These are phyloP conservation scores for Hybos culiciformis DNA, from an alignment of 2,888 invertebrate species.

Conservation along the genomic window DNA sequence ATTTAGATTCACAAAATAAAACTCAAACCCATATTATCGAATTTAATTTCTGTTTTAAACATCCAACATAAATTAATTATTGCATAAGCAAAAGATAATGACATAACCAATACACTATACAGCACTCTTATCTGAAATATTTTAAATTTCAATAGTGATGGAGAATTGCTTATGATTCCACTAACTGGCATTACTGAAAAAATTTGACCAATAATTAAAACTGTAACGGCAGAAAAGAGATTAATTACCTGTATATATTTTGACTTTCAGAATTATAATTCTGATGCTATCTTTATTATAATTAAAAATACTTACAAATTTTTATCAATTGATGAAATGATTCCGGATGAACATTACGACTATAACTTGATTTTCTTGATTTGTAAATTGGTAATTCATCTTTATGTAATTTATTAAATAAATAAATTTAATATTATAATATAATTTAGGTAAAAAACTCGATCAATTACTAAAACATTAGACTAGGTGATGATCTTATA, in stretches of 20 bases:
- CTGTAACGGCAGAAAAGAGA: slow-evolving; percentile 16
- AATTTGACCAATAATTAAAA: slow-evolving; percentile 34
- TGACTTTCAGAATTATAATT: neutral
- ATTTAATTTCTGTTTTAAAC: slow-evolving; percentile 6
- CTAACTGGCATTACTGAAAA: slow-evolving; percentile 37
- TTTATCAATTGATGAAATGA: slow-evolving; percentile 12
- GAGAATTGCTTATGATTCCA: slow-evolving; percentile 29
- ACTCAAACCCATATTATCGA: slow-evolving; percentile 12
- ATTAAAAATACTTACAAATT: slow-evolving; percentile 7
- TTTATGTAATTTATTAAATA: no score
- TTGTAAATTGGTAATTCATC: no score
- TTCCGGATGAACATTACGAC: no score
- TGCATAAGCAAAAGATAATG: slow-evolving; percentile 3
- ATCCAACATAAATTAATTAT: slow-evolving; percentile 9
- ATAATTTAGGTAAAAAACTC: no score
- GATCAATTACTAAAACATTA: no score
- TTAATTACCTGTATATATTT: neutral
- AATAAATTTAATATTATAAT: no score
- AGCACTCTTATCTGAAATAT: slow-evolving; percentile 7
- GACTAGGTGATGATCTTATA: no score
- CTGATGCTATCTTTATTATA: neutral
- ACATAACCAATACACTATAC: slow-evolving; percentile 7
- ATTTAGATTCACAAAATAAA: neutral
- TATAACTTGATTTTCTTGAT: no score
- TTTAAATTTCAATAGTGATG: slow-evolving; percentile 29